Evolutionary conservation across 2,113 vertebrate species (phyloP), one percentile per base, ranked within the genome.

Genomic region (Vireo altiloquus): DNA sequence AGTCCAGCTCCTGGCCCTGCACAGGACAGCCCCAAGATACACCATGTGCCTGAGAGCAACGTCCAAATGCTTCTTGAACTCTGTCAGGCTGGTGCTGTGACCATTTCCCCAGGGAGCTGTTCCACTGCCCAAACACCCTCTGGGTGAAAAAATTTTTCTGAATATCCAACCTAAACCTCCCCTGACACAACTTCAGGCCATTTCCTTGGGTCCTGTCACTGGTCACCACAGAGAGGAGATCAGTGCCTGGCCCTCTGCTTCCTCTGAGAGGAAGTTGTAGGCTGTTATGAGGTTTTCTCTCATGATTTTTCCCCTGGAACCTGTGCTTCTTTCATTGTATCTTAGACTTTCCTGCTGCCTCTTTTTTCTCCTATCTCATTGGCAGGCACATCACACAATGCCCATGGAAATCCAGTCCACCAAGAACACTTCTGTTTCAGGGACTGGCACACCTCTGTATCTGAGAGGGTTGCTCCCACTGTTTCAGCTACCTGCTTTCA

Each of bases 31-130:
- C 8, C 40, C 39, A 53, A 35, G 21, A 40, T 12, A 33, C 47
- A 47, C 11, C 30, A 1, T 4, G 17, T 35, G 8, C 54, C n/a
- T 23, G 21, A 49, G 8, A 54, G 6, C 8, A 22, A 0, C 22
- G 15, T 19, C 10, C 21, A 15, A 82, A 46, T 0, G 1, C 9
- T n/a, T 52, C 13, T 9, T 22, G n/a, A 61, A 1, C 13, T 60
- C 13, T 47, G 11, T 19, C 54, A 68, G 25, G n/a, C 20, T 61
- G 54, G 6, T 31, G 39, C 61, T 69, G 40, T 35, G 30, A 54
- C 30, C 21, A 15, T 17, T 6, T 0, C 9, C 13, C 12, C 9
- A 8, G 7, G 30, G 5, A 47, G 22, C 13, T 82, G 53, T 21
- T 21, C 27, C 28, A 17, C 19, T 24, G 44, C 13, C 33, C 19